phyloP scores from a whole-genome alignment of 2,113 vertebrate species.

The Platycercus adscitus region DNA sequence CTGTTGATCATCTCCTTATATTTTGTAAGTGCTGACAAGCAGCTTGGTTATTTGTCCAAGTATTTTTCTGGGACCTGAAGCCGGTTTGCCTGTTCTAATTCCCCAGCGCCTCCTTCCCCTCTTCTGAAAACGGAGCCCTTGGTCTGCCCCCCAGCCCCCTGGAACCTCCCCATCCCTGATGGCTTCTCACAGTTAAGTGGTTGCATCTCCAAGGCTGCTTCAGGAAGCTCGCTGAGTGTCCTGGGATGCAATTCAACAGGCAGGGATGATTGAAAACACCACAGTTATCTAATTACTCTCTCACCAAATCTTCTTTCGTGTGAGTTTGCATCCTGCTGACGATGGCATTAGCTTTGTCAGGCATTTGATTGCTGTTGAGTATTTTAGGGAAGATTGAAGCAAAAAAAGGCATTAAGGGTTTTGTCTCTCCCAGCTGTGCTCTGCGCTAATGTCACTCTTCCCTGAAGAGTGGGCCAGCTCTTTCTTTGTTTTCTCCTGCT shows the following conservation, averaged over 20 bases:
- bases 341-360: neutral
- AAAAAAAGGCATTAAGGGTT: neutral
- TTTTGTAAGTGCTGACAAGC: slow-evolving; percentile 60
- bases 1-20: slow-evolving; percentile 59
- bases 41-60: slow-evolving; percentile 48
- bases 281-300: slow-evolving; percentile 9
- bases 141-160: neutral
- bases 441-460: neutral
- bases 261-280: slow-evolving; percentile 25
- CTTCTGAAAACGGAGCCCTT: neutral
- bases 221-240: slow-evolving; percentile 35
- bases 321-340: neutral
- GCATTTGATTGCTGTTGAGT: neutral
- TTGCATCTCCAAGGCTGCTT: neutral
- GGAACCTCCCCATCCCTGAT: slow-evolving; percentile 2
- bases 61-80: slow-evolving; percentile 43
- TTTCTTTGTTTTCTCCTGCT: neutral
- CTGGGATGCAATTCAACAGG: slow-evolving; percentile 46
- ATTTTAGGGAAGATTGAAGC: neutral
- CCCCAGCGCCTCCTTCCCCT: neutral
- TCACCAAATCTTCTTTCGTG: neutral
- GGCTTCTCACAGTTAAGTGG: neutral
- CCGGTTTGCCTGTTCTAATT: slow-evolving; percentile 10
- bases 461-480: neutral
- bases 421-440: neutral